phyloP scores from a whole-genome alignment of 2,113 vertebrate species.

The Ciconia maguari region DNA sequence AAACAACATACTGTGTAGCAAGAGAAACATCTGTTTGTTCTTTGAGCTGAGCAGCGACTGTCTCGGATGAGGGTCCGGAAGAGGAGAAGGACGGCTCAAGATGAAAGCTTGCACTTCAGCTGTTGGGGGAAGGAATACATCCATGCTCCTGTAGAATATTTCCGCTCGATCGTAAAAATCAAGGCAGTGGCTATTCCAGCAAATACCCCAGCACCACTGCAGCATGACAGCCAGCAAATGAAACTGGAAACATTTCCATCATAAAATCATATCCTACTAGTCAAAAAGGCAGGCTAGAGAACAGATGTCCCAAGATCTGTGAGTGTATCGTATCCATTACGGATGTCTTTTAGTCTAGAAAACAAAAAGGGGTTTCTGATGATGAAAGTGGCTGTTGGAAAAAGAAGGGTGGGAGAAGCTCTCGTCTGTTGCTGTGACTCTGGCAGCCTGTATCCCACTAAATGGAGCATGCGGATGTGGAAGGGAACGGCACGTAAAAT shows the following conservation, averaged over 20 bases:
- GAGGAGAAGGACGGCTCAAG: neutral
- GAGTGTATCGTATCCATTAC: neutral
- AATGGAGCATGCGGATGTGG: rapidly evolving
- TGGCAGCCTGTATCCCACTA: neutral
- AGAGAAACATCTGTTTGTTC: slow-evolving; percentile 56
- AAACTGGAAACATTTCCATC: neutral
- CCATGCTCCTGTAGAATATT: neutral
- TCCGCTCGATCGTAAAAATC: neutral
- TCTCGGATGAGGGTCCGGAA: neutral
- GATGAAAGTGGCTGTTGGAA: neutral
- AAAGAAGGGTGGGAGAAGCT: neutral
- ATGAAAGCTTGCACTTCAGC: slow-evolving; percentile 10
- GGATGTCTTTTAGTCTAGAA: neutral
- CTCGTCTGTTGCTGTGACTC: rapidly evolving
- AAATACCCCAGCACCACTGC: neutral
- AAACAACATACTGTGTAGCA: slow-evolving; percentile 29
- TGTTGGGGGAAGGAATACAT: neutral
- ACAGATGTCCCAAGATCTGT: neutral
- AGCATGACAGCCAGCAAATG: neutral
- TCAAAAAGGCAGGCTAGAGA: rapidly evolving
- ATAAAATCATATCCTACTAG: neutral
- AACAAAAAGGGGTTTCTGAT: neutral
- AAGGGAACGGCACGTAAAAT: neutral
- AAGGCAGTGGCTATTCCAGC: neutral
- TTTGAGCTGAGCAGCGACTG: neutral